Conservation (phyloP, 1,140 invertebrate genomes). For the Drosophila mauritiana region DNA sequence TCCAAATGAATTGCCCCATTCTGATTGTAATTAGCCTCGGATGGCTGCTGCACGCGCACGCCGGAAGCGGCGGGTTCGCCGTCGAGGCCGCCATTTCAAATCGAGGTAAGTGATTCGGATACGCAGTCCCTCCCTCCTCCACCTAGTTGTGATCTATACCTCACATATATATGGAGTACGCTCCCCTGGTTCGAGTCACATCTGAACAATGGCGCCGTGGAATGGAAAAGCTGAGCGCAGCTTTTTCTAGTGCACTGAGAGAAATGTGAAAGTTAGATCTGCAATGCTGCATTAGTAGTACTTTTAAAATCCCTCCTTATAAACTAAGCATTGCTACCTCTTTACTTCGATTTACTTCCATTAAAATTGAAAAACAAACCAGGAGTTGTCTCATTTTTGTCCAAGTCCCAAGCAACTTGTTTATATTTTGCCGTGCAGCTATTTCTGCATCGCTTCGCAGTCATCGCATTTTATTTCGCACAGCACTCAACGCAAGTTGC, state of each 20-base stretch:
- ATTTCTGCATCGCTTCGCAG: slow-evolving; percentile 49
- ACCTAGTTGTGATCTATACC: not conserved
- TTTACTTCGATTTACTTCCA: not conserved
- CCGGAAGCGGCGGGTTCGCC: slow-evolving; percentile 41
- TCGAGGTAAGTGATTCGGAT: slow-evolving; percentile 82
- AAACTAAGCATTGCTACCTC: no score
- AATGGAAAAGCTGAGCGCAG: slow-evolving; percentile 15
- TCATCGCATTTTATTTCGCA: slow-evolving; percentile 43
- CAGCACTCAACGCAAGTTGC: slow-evolving; percentile 71
- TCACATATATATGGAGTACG: not conserved
- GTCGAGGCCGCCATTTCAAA: slow-evolving; percentile 82
- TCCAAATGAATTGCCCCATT: slow-evolving; percentile 83
- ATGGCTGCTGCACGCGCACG: slow-evolving; percentile 68
- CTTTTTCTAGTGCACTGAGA: slow-evolving; percentile 8
- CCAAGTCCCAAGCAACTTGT: not conserved
- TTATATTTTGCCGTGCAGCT: slow-evolving; percentile 38
- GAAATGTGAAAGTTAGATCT: not conserved
- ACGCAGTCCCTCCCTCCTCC: not conserved
- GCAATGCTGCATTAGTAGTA: no score
- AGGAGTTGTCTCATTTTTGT: no score
- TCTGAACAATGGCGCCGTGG: slow-evolving; percentile 30
- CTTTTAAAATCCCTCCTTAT: no score
- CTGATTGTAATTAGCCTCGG: slow-evolving; percentile 84
- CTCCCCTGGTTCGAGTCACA: slow-evolving; percentile 32
- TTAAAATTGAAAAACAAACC: not conserved